Evolutionary conservation across 2,113 vertebrate genomes (phyloP), one percentile per base, ranked within the genome.

Genomic region (Promerops cafer): DNA sequence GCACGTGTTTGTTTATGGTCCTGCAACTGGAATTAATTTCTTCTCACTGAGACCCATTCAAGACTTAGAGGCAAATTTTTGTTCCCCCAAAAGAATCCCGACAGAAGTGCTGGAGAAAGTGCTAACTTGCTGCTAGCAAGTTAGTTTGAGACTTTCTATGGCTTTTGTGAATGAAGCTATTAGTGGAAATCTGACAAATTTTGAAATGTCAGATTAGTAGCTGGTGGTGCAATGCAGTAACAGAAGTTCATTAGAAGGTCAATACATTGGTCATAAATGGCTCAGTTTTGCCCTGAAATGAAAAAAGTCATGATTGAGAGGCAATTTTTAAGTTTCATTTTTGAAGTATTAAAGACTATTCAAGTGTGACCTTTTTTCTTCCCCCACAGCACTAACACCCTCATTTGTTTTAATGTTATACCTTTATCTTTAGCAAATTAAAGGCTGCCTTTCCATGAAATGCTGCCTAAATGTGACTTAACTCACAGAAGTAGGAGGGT

Each of bases 191-290:
- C 35, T 75, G 71, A 64, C 69, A 93, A 86, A 95, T 63, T 94
- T 96, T 93, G 79, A 97, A 97, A 97, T 92, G 66, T 87, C 91
- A 96, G 42, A 35, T 74, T 95, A 64, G 49, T 78, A 91, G 76
- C 26, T 45, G 88, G 52, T 84, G 74, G 65, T 93, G 50, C 65
- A 90, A 80, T 65, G 70, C 71, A 52, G 80, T 47, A 91, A 74
- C 31, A 61, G 33, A 86, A 91, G 47, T 83, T 95, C 87, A 94
- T 87, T 96, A 70, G 57, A 82, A 66, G 53, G 87, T 60, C 30
- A 75, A 96, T 37, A 18, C 10, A 9, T 60, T 71, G 49, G 28
- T 44, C 53, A 91, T 88, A 89, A 88, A 90, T 89, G 17, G 74
- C 40, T 77, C 56, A 45, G 2, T 85, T 80, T 53, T 86, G 35